Evolutionary conservation across 2,113 vertebrate species (phyloP).

Genomic region (Xerus inauris): DNA sequence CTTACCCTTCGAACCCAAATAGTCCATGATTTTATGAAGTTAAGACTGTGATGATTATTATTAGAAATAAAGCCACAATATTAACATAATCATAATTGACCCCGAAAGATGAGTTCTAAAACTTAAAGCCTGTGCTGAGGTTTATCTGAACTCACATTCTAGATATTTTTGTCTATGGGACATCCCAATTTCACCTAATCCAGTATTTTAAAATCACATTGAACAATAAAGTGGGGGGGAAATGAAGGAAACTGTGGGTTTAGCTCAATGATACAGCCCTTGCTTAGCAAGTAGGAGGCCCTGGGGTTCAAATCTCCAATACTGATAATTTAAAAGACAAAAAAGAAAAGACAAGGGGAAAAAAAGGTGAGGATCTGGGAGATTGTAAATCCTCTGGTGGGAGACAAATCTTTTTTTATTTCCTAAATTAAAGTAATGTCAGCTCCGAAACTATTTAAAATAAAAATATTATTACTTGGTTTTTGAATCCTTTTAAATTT

Average conservation of each 20-base stretch:
- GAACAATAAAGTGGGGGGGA: not conserved
- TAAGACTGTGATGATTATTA: not conserved
- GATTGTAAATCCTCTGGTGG: not conserved
- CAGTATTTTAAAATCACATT: not conserved
- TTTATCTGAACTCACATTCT: not conserved
- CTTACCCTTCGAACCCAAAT: not conserved
- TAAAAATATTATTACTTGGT: constrained; percentile 30
- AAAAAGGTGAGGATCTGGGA: not conserved
- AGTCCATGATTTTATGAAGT: not conserved
- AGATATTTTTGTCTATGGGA: not conserved
- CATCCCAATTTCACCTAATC: not conserved
- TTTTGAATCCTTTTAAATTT: constrained; percentile 68
- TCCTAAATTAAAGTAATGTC: not conserved
- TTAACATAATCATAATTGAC: not conserved
- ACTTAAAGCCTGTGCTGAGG: not conserved
- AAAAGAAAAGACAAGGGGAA: no score
- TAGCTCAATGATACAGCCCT: not conserved
- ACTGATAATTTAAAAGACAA: no score
- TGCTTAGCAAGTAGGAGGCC: not conserved
- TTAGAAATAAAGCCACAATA: not conserved
- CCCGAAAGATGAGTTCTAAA: not conserved
- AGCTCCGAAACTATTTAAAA: not conserved
- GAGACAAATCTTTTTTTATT: not conserved
- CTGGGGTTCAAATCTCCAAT: no score
- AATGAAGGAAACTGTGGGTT: not conserved